phyloP scores from a whole-genome alignment of 23 tunicate species.

The Phallusia fumigata region DNA sequence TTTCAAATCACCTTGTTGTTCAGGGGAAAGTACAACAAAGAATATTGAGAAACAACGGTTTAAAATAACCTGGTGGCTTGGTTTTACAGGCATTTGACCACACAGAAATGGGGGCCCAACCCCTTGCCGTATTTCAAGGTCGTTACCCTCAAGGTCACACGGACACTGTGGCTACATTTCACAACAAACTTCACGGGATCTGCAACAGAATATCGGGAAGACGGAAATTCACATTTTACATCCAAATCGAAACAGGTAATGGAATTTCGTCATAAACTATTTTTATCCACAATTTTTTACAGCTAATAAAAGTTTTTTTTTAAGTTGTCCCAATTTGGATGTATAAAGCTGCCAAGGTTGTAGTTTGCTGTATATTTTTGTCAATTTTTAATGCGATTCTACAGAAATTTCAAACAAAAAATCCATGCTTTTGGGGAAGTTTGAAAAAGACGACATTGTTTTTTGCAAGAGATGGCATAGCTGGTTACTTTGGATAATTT shows the following conservation, averaged over 20 bases:
- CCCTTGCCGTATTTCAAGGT: neutral
- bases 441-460: too few relatives aligned
- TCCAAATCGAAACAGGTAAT: neutral
- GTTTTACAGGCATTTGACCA: constrained; percentile 2
- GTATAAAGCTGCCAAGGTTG: too few relatives aligned
- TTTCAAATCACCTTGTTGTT: too few relatives aligned
- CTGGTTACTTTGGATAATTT: too few relatives aligned
- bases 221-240: neutral
- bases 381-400: too few relatives aligned
- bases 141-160: neutral
- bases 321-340: neutral
- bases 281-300: neutral
- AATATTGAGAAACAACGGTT: too few relatives aligned
- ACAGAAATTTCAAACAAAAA: too few relatives aligned
- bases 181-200: neutral
- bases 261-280: neutral
- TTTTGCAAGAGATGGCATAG: too few relatives aligned
- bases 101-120: neutral
- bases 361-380: too few relatives aligned
- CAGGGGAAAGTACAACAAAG: too few relatives aligned
- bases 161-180: neutral
- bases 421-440: too few relatives aligned
- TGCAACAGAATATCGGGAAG: neutral
- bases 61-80: too few relatives aligned
- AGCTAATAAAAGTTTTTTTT: neutral